phyloP scores from a whole-genome alignment of 1,140 invertebrate species.

The Caenorhabditis brenneri region DNA sequence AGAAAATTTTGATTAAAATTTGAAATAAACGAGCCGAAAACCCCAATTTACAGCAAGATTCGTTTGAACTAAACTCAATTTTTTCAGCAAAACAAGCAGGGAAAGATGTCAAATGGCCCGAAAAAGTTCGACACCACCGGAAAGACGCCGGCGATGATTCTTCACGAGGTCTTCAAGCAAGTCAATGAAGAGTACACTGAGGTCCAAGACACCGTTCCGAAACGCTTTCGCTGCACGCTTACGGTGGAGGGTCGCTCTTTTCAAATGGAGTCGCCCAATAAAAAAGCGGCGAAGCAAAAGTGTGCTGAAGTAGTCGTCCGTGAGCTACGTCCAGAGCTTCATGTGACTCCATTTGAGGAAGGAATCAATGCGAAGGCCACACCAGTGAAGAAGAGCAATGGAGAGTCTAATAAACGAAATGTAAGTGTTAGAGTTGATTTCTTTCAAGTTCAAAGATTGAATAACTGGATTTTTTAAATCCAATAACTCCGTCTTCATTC shows the following conservation, averaged over 20 bases:
- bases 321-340: constrained; percentile 33
- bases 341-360: constrained; percentile 36
- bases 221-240: constrained; percentile 1
- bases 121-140: constrained; percentile 34
- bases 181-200: constrained; percentile 29
- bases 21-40: too few relatives aligned
- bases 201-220: not conserved
- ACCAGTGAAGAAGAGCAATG: not conserved
- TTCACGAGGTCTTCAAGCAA: constrained; percentile 44
- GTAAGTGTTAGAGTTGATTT: not conserved
- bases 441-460: not conserved
- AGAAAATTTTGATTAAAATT: too few relatives aligned
- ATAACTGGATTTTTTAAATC: not conserved
- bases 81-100: not conserved
- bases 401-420: not conserved
- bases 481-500: not conserved
- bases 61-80: too few relatives aligned
- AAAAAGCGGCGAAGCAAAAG: constrained; percentile 46
- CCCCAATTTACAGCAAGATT: not conserved
- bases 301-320: constrained; percentile 2
- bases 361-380: not conserved
- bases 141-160: constrained; percentile 42
- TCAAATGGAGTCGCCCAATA: constrained; percentile 12
- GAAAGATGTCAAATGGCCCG: not conserved
- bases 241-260: not conserved